Base-by-base conservation (phyloP, 2,797 vertebrate genomes). In the Botia almorhae region DNA sequence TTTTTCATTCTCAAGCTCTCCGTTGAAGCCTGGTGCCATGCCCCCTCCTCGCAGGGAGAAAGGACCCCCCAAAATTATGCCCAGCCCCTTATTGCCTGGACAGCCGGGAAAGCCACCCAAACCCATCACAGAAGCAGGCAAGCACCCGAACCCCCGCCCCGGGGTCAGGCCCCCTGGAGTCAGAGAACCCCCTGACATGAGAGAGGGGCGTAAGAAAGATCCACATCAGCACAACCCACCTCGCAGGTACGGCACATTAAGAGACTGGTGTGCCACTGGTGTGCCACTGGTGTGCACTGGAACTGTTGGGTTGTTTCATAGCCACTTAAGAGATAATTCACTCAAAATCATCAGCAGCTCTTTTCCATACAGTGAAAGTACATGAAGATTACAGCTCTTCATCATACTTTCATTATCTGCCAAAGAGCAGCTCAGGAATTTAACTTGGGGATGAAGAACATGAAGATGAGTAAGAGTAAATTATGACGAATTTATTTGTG, bases 171-270 rank as follows among this genome's bases (percentile, higher is more conserved):
- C 94, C 0, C 90, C 87, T n/a, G 89, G 65, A 71, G 93, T 0
- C 83, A 94, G 93, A 82, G 92, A 97, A 84, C 89, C 94, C 0
- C 93, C 92, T 50, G 96, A 95, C 81, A 92, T 86, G 0, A 89
- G 96, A 82, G 96, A 97, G 84, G 96, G 95, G 0, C 91, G 96
- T 50, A 93, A 92, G 88, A 98, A 97, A 92, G 97, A 98, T 60
- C 92, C 94, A 0, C 96, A 92, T 83, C 92, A 92, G 1, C 94
- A 95, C 81, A 93, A 89, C 39, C 96, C 95, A 33, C 95, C 96
- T 6, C 92, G 94, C 82, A 97, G 97, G 97, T 98, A 89, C 85
- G 23, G 43, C 21, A 23, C 14, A 0, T 43, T 29, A 26, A 88
- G 29, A 4, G 29, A 29, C 29, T 29, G 29, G 1, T 29, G 4